These are phyloP conservation scores for Pterocles burchelli DNA, from an alignment of 2,113 vertebrate species.

Conservation along the genomic window DNA sequence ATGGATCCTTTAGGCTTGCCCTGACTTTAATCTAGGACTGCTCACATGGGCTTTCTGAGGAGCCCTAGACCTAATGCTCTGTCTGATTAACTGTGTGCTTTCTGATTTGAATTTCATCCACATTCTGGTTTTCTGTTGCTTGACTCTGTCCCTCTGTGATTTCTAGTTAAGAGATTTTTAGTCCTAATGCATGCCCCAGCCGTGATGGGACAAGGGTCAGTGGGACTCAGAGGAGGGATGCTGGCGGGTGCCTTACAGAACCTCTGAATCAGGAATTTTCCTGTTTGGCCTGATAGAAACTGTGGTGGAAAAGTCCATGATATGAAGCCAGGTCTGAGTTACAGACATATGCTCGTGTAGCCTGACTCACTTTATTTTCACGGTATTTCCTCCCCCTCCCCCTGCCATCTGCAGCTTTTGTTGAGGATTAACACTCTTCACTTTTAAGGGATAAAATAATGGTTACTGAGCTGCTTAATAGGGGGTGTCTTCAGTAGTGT, in stretches of 20 bases:
- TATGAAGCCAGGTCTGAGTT: neutral
- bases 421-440: neutral
- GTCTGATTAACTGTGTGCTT: neutral
- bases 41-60: neutral
- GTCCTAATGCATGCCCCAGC: neutral
- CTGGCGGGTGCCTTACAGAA: neutral
- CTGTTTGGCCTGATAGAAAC: neutral
- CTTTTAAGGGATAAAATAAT: neutral
- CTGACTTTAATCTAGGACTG: neutral
- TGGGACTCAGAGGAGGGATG: neutral
- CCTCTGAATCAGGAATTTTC: neutral
- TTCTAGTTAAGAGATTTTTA: neutral
- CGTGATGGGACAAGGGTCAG: neutral
- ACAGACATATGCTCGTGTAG: rapidly evolving
- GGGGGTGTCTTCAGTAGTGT: neutral
- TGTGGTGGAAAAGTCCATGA: neutral
- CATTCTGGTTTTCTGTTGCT: neutral
- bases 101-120: neutral
- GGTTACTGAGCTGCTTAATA: neutral
- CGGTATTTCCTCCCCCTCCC: neutral
- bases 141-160: neutral
- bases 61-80: neutral
- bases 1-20: neutral
- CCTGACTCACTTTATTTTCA: neutral
- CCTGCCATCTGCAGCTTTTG: neutral